Evolutionary conservation across 2,113 vertebrate genomes (phyloP).

Genomic region (Pardalotus punctatus): DNA sequence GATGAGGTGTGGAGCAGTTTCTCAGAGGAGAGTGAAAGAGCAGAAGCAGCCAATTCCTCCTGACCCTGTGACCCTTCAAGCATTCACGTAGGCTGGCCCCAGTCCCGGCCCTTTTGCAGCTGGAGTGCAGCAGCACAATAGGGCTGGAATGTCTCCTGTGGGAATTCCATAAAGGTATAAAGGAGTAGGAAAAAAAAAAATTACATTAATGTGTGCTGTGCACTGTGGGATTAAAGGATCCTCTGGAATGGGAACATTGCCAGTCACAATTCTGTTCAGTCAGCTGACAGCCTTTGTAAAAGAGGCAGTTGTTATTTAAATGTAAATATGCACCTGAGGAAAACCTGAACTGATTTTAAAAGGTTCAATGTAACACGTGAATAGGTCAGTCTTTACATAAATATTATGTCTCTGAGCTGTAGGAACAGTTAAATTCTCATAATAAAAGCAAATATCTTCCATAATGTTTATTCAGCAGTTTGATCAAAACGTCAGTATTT

Average conservation of each 20-base stretch:
- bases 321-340: slow-evolving; percentile 20
- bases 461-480: neutral
- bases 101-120: slow-evolving; percentile 65
- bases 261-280: slow-evolving; percentile 20
- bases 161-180: slow-evolving; percentile 63
- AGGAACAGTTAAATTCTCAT: neutral
- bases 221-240: slow-evolving; percentile 63
- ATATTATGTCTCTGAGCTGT: neutral
- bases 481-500: neutral
- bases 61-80: slow-evolving; percentile 54
- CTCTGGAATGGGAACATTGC: slow-evolving; percentile 41
- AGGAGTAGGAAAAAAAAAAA: slow-evolving; percentile 65
- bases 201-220: slow-evolving; percentile 58
- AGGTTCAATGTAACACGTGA: neutral
- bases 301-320: slow-evolving; percentile 9
- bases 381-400: neutral
- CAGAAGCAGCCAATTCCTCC: slow-evolving; percentile 60
- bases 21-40: slow-evolving; percentile 51
- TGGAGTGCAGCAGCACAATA: slow-evolving; percentile 60
- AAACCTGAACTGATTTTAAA: slow-evolving; percentile 47
- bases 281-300: slow-evolving; percentile 37
- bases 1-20: slow-evolving; percentile 67
- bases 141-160: slow-evolving; percentile 46
- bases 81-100: slow-evolving; percentile 63
- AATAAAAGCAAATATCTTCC: neutral